A percentile compares a stretch with the other conserved stretches of the same genome.
These are phyloP conservation scores for Cancer borealis DNA, from an alignment of 2,888 invertebrate species.

Conservation along the genomic window DNA sequence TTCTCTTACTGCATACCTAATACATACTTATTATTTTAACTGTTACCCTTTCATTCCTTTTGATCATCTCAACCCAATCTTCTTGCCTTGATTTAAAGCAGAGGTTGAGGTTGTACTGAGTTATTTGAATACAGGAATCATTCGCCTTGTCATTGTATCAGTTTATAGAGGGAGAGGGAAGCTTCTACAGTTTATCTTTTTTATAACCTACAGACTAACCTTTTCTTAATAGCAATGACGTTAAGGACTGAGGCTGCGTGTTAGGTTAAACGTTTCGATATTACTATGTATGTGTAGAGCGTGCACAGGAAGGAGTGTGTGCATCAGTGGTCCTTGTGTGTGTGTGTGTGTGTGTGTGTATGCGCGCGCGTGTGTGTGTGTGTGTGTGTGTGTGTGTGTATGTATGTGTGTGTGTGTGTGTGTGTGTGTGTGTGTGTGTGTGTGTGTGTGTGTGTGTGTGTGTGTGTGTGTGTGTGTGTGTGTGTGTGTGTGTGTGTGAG, in stretches of 20 bases:
- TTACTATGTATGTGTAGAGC: not conserved
- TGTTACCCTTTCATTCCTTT: not conserved
- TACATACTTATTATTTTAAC: not conserved
- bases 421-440: slow-evolving; percentile 33
- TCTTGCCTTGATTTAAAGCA: not conserved
- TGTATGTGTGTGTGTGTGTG: not conserved
- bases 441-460: slow-evolving; percentile 44
- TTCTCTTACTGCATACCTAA: no score
- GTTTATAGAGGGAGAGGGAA: not conserved
- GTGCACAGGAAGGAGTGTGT: not conserved
- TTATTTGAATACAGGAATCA: not conserved
- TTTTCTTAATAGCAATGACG: not conserved
- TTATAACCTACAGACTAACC: not conserved
- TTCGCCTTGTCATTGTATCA: not conserved
- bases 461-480: slow-evolving; percentile 49
- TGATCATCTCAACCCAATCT: not conserved
- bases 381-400: not conserved
- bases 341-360: not conserved
- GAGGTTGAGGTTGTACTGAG: no score
- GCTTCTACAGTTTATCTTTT: not conserved
- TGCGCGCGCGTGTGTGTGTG: not conserved
- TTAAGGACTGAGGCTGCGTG: not conserved
- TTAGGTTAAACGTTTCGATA: not conserved
- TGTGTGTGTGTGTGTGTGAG: slow-evolving; percentile 30
- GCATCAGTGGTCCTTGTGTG: not conserved